Evolutionary conservation across 2,888 invertebrate genomes (phyloP), one percentile per base, ranked within the genome.

Genomic region (Leptogaster cylindrica): DNA sequence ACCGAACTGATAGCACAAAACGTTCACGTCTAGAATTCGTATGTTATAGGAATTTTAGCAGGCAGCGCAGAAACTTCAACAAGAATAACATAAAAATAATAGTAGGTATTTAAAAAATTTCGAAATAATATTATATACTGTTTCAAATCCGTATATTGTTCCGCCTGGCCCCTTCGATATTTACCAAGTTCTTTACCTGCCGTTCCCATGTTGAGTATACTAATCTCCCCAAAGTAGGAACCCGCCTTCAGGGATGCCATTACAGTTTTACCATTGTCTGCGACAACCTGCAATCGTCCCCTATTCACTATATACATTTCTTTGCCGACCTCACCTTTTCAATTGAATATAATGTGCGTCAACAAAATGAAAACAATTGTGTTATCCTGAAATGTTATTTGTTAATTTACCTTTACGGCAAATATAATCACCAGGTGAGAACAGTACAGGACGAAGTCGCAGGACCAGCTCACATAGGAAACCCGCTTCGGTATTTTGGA

Each of bases 291-390:
- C 77, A 96, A 88, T 75, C 94, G 88, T 72, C 98, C 97, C 75
- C 97, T 87, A 84, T 96, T 97, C 75, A 98, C 97, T 85, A 98
- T 97, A 86, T 98, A 98, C 97, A 98, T 98, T 84, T 97, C 97
- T 83, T 97, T 97, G 73, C 97, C 97, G 73, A 98, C 97, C 85
- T 98, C 97, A 77, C 97, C 97, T 97, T 86, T 46, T n/a, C 46
- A 46, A 46, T 46, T 46, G 46, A 25, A 46, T 46, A 23, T 23
- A 8, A 7, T n/a, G n/a, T n/a, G n/a, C n/a, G n/a, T n/a, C n/a
- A n/a, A n/a, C n/a, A n/a, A n/a, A n/a, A 27, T 44, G 27, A 44
- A 14, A 61, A 44, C 28, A 27, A 14, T 10, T 3, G 25, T 7
- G 3, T 48, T 46, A 3, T 23, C 5, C 23, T 46, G 39, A 33